Conservation (phyloP, 2,888 invertebrate genomes). For the Acanthosoma haemorrhoidale region DNA sequence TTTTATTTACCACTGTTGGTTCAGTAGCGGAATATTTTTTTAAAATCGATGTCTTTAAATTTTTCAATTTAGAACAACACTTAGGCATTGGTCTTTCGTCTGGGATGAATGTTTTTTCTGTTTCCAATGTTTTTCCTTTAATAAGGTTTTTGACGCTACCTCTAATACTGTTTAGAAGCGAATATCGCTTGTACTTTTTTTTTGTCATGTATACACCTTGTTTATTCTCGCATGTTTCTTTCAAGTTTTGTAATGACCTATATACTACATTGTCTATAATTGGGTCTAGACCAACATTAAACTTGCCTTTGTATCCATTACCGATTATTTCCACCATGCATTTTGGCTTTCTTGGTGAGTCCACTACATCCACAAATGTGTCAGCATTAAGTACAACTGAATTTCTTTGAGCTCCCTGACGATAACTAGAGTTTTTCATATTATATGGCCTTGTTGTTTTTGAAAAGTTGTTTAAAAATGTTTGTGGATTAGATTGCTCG, state of each 20-base stretch:
- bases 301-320: slow-evolving; percentile 1
- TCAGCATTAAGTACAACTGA: not conserved
- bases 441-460: too few relatives aligned
- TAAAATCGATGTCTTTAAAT: too few relatives aligned
- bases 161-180: not conserved
- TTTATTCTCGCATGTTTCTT: not conserved
- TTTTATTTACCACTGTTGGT: too few relatives aligned
- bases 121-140: too few relatives aligned
- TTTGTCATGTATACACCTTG: too few relatives aligned
- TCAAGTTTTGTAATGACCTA: slow-evolving; percentile 4
- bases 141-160: not conserved
- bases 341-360: not conserved
- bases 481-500: too few relatives aligned
- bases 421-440: too few relatives aligned
- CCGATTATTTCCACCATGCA: slow-evolving; percentile 13
- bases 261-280: slow-evolving; percentile 6
- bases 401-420: too few relatives aligned
- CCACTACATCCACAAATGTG: not conserved
- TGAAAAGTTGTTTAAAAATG: too few relatives aligned
- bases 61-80: too few relatives aligned
- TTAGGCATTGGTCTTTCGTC: too few relatives aligned
- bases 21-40: too few relatives aligned
- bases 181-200: not conserved
- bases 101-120: not conserved
- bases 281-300: slow-evolving; percentile 13